Evolutionary conservation across 1,140 invertebrate genomes (phyloP).

Genomic region (Drosophila melanogaster): Release_6_plus_ISO1_MT NC_004354.4:5414501-5415000

Average conservation of each 20-base stretch:
- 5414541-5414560: conserved; percentile 33
- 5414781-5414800: conserved; percentile 1
- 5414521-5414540: conserved; percentile 14
- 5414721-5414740: conserved; percentile 16
- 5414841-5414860: conserved; percentile 26
- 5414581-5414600: conserved; percentile 26
- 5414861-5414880: conserved; percentile 17
- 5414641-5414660: conserved; percentile 56
- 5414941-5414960: conserved; percentile 51
- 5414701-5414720: conserved; percentile 12
- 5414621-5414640: conserved; percentile 36
- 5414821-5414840: neutral
- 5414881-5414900: conserved; percentile 23
- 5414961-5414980: conserved; percentile 74
- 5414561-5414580: conserved; percentile 31
- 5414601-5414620: conserved; percentile 1
- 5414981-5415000: conserved; percentile 87
- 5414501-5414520: conserved; percentile 33
- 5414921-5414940: conserved; percentile 27
- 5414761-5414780: neutral
- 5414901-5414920: conserved; percentile 30
- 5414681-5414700: conserved; percentile 43
- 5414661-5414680: conserved; percentile 68
- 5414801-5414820: neutral
- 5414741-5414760: conserved; percentile 10